A percentile compares a stretch with the other conserved stretches of the same genome.
phyloP scores from a whole-genome alignment of 2,797 vertebrate species.

The Pseudochirops cupreus region DNA sequence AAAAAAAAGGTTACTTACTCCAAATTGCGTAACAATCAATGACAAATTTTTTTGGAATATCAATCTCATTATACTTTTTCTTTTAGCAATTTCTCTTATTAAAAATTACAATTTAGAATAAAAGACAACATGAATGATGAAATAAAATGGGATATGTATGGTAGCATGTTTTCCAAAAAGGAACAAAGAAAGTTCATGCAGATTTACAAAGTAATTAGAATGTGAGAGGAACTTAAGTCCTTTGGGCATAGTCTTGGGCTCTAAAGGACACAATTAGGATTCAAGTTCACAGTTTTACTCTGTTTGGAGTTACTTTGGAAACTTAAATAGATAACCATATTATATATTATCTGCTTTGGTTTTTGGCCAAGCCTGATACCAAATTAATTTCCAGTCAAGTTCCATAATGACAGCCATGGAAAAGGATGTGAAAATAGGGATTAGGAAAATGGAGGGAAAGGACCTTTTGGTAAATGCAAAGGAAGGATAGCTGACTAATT shows the following conservation, averaged over 20 bases:
- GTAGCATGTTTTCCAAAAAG: too few relatives aligned
- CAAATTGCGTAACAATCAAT: not conserved
- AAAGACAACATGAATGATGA: not conserved
- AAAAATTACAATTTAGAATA: not conserved
- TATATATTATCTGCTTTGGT: not conserved
- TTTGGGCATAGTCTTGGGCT: not conserved
- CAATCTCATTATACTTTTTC: not conserved
- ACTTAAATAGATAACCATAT: not conserved
- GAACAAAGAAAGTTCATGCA: not conserved
- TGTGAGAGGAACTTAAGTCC: not conserved
- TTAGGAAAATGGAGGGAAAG: rapidly evolving
- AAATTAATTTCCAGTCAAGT: not conserved
- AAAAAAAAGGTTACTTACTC: not conserved
- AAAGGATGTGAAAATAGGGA: not conserved
- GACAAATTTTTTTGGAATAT: not conserved
- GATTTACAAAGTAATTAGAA: not conserved
- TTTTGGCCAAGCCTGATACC: not conserved
- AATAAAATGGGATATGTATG: not conserved
- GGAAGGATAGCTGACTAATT: not conserved
- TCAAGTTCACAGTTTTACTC: not conserved
- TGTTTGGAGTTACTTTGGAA: not conserved
- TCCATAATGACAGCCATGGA: not conserved
- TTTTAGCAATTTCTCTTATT: not conserved
- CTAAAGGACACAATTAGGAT: not conserved
- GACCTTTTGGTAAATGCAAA: not conserved